Conservation (phyloP, 2,113 vertebrate genomes). For the Fregata magnificens region DNA sequence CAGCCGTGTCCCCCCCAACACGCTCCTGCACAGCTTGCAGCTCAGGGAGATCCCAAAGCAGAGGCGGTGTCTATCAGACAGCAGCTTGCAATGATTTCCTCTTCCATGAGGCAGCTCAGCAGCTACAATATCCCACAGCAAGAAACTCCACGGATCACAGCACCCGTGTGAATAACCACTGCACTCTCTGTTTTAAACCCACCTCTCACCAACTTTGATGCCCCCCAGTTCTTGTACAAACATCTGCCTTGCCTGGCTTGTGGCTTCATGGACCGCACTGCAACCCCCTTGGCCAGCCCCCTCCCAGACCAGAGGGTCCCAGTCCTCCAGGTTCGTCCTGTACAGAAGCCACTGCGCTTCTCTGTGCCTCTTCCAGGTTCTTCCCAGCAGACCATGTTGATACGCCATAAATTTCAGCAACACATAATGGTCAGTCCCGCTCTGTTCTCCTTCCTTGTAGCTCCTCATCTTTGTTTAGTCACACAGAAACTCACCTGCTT, state of each 20-base stretch:
- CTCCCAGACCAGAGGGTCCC: neutral
- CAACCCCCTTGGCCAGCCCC: accelerated
- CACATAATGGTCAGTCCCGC: neutral
- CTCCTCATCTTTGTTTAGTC: neutral
- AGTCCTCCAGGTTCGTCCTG: neutral
- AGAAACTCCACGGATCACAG: neutral
- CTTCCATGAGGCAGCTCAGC: neutral
- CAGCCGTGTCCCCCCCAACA: accelerated
- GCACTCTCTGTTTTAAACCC: neutral
- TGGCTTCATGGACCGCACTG: neutral
- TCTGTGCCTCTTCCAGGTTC: neutral
- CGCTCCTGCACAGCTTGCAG: neutral
- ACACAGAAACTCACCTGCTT: neutral
- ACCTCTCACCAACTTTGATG: neutral
- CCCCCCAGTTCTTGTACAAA: neutral
- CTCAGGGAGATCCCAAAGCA: neutral
- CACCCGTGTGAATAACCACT: neutral
- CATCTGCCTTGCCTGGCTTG: neutral
- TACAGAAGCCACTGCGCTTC: neutral
- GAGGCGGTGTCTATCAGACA: neutral
- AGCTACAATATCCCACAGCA: neutral
- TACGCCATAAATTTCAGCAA: neutral
- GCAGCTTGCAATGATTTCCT: neutral
- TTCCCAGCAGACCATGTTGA: neutral
- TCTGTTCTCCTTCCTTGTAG: neutral